phyloP scores from a whole-genome alignment of 2,113 vertebrate genomes.

The Strigops habroptila region DNA sequence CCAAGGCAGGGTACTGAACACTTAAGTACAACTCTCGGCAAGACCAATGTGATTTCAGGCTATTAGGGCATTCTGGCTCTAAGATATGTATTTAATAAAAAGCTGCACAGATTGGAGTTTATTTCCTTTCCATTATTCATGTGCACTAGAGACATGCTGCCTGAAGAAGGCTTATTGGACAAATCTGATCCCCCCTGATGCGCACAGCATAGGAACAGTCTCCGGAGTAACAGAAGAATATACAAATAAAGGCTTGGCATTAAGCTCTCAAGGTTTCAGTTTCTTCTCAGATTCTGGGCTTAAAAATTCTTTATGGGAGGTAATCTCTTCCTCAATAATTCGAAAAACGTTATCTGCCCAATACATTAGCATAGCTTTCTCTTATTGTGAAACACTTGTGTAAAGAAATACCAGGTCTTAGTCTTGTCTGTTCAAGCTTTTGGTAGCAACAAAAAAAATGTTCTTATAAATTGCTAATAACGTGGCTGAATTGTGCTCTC shows the following conservation, averaged over 20 bases:
- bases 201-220: background rate
- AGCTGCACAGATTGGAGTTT: background rate
- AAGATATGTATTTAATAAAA: background rate
- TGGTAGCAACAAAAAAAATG: background rate
- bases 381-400: background rate
- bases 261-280: background rate
- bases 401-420: background rate
- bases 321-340: background rate
- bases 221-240: background rate
- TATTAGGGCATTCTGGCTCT: background rate
- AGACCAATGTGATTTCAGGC: background rate
- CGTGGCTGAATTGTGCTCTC: background rate
- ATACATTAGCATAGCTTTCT: background rate
- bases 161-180: background rate
- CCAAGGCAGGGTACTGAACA: background rate
- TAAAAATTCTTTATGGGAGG: background rate
- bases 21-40: background rate
- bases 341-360: background rate
- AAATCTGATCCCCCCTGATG: background rate
- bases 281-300: background rate
- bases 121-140: slow-evolving; percentile 29
- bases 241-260: background rate
- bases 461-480: background rate
- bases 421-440: background rate
- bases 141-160: background rate